Percentiles rank a stretch among this genome's conserved stretches.
Conservation (phyloP, 2,113 vertebrate species). For the Dasyprocta punctata region DNA sequence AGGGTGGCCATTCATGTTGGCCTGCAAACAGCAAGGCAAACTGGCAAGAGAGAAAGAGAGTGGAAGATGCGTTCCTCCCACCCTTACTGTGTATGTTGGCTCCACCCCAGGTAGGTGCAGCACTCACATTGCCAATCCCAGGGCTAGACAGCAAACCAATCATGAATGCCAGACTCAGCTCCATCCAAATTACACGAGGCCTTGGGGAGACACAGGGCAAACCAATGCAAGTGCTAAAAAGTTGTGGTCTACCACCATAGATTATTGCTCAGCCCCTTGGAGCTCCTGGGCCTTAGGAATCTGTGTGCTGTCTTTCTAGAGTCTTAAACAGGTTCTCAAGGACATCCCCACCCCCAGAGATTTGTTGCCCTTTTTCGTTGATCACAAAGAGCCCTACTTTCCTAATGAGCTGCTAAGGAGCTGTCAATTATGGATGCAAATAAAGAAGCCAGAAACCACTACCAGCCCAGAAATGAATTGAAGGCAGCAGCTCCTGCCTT, state of each 20-base stretch:
- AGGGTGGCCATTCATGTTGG: no score
- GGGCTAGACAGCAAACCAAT: no score
- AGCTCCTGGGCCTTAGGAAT: not conserved
- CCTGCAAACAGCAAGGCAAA: no score
- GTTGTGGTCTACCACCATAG: not conserved
- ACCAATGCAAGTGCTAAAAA: no score
- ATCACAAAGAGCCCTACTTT: conserved; percentile 74
- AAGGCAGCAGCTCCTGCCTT: not conserved
- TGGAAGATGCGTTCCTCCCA: no score
- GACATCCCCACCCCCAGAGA: conserved; percentile 36
- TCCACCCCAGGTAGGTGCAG: no score
- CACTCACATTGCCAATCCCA: no score
- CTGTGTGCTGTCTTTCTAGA: conserved; percentile 29
- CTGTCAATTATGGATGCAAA: conserved; percentile 73
- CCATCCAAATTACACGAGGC: no score
- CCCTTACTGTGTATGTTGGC: no score
- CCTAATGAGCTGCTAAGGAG: conserved; percentile 74
- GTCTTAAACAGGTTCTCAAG: conserved; percentile 60
- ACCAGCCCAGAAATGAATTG: conserved; percentile 42
- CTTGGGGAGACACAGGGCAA: no score
- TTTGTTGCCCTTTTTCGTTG: conserved; percentile 61
- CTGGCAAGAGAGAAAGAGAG: no score
- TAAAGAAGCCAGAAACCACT: conserved; percentile 58
- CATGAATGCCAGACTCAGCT: no score
- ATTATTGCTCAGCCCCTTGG: not conserved